phyloP scores from a whole-genome alignment of 2,113 vertebrate genomes.

The Strix uralensis region DNA sequence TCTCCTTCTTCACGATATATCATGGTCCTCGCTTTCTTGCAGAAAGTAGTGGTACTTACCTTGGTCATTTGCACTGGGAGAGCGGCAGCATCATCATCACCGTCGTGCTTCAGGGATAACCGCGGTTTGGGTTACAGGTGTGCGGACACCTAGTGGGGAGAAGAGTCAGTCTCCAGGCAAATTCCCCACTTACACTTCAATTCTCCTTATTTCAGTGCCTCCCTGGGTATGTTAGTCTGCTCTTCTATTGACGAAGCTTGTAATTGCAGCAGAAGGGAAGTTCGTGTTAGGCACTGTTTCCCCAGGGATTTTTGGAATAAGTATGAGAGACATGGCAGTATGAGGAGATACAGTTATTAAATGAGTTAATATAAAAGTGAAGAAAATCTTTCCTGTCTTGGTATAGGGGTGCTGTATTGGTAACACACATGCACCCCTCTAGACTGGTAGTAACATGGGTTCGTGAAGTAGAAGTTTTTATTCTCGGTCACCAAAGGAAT shows the following conservation, averaged over 20 bases:
- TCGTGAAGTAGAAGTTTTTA: neutral
- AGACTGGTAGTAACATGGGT: neutral
- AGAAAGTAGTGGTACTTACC: neutral
- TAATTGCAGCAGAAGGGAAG: neutral
- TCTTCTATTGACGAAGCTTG: neutral
- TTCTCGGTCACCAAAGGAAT: neutral
- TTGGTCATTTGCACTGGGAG: neutral
- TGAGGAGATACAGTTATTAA: neutral
- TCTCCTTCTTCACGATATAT: neutral
- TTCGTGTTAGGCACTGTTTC: neutral
- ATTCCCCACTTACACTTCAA: fast-evolving
- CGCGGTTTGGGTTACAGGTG: slow-evolving; percentile 18
- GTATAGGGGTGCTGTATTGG: neutral
- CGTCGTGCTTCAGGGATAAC: neutral
- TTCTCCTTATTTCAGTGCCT: neutral
- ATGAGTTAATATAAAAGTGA: neutral
- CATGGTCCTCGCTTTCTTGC: neutral
- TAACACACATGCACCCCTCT: neutral
- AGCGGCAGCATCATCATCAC: neutral
- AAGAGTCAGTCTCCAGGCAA: neutral
- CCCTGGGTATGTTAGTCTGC: neutral
- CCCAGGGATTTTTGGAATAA: neutral
- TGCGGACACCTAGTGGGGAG: slow-evolving; percentile 58
- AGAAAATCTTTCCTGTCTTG: neutral
- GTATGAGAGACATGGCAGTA: neutral